Conservation (phyloP, 1,140 invertebrate species). For the Drosophila nannoptera region DNA sequence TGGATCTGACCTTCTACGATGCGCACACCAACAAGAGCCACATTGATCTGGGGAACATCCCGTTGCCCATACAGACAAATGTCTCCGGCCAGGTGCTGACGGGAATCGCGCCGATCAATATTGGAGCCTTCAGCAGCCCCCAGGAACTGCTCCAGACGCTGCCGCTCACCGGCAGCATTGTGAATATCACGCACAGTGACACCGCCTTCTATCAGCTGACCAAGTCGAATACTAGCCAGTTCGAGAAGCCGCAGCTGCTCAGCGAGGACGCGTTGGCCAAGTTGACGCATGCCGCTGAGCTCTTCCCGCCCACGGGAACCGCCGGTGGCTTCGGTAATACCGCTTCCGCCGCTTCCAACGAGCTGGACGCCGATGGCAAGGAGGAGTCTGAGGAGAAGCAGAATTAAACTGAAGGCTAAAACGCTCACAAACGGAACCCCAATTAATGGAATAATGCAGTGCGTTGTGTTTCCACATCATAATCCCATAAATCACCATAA, state of each 20-base stretch:
- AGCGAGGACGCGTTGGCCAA: conserved; percentile 54
- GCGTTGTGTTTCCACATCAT: conserved; percentile 50
- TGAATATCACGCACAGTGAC: conserved; percentile 79
- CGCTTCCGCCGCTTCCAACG: conserved; percentile 43
- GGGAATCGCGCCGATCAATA: conserved; percentile 79
- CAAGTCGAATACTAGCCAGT: conserved; percentile 60
- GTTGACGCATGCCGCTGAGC: conserved; percentile 60
- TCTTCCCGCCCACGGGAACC: conserved; percentile 51
- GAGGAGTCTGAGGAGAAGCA: conserved; percentile 14
- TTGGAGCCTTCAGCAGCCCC: conserved; percentile 78
- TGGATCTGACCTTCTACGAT: conserved; percentile 81
- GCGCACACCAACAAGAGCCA: conserved; percentile 79
- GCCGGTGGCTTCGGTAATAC: conserved; percentile 16
- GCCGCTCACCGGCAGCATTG: conserved; percentile 76
- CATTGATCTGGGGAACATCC: conserved; percentile 80
- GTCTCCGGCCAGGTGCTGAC: conserved; percentile 80
- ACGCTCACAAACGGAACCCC: neutral
- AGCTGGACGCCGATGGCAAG: conserved; percentile 27
- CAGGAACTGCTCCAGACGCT: conserved; percentile 71
- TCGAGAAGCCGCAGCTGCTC: conserved; percentile 65
- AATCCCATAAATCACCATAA: conserved; percentile 28
- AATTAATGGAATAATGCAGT: conserved; percentile 54
- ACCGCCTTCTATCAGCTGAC: conserved; percentile 75
- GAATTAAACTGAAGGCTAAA: conserved; percentile 25
- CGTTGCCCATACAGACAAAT: conserved; percentile 81